These are phyloP conservation scores for Hydrolagus colliei DNA, from an alignment of 2,797 vertebrate species.

Conservation along the genomic window DNA sequence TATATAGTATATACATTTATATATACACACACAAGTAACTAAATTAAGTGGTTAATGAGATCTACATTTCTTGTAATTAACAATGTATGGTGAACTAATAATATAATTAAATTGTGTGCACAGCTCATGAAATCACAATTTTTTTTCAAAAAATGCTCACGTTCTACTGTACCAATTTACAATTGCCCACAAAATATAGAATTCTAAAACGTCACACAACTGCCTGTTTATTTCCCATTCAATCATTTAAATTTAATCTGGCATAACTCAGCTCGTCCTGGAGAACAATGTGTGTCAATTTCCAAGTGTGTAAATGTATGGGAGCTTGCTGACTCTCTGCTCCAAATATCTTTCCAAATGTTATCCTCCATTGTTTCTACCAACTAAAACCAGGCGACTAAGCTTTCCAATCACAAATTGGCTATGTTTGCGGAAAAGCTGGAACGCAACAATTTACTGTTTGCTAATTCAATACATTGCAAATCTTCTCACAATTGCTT, in stretches of 20 bases:
- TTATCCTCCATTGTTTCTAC: background rate
- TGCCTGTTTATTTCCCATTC: background rate
- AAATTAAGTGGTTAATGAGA: background rate
- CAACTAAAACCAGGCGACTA: background rate
- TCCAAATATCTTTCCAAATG: background rate
- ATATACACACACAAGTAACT: background rate
- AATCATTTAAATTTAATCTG: background rate
- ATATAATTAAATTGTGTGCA: no score
- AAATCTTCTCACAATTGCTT: no score
- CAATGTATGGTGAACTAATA: background rate
- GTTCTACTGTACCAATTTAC: background rate
- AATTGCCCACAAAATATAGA: background rate
- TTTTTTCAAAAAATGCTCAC: no score
- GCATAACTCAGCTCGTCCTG: background rate
- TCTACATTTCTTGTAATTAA: background rate
- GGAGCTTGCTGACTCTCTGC: background rate
- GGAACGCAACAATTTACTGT: background rate
- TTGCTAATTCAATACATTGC: background rate
- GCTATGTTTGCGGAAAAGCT: background rate
- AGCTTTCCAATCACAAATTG: background rate
- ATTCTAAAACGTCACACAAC: background rate
- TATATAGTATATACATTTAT: no score
- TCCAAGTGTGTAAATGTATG: background rate
- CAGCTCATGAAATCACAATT: no score
- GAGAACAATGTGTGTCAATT: background rate